A percentile compares a stretch with the other conserved stretches of the same genome.
Conservation (phyloP, 2,888 invertebrate species). For the Dicycla oo region DNA sequence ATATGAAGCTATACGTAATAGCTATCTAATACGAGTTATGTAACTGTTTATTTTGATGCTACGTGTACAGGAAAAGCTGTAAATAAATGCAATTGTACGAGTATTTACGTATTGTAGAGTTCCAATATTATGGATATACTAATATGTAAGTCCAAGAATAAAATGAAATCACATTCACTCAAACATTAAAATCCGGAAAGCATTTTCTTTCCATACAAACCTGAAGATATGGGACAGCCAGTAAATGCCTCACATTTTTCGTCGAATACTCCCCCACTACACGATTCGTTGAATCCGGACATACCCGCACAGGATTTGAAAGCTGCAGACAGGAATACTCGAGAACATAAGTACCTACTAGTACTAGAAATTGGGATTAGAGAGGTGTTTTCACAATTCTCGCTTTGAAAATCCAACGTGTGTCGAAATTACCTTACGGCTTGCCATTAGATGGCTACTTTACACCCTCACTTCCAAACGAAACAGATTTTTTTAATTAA, state of each 20-base stretch:
- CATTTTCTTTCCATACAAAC: conserved; percentile 24
- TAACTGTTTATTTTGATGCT: not conserved
- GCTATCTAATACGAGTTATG: not conserved
- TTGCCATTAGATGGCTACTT: conserved; percentile 43
- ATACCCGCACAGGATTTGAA: conserved; percentile 34
- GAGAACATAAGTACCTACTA: not conserved
- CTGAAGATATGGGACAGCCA: conserved; percentile 29
- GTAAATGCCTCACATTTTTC: conserved; percentile 51
- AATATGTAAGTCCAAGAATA: conserved; percentile 21
- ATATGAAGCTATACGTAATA: conserved; percentile 2
- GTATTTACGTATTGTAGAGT: not conserved
- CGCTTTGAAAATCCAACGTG: conserved; percentile 8
- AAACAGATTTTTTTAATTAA: conserved; percentile 67
- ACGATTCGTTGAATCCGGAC: conserved; percentile 40
- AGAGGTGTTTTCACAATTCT: not conserved
- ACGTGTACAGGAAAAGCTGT: not conserved
- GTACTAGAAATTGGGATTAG: not conserved
- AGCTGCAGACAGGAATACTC: conserved; percentile 18
- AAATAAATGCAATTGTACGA: not conserved
- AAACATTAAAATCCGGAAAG: conserved; percentile 38
- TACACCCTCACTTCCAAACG: conserved; percentile 52
- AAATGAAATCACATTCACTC: conserved; percentile 32
- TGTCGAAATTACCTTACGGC: conserved; percentile 29
- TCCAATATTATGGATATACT: not conserved
- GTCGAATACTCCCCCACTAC: conserved; percentile 39